Evolutionary conservation across 2,888 invertebrate genomes (phyloP).

Genomic region (Pasiphila rectangulata): DNA sequence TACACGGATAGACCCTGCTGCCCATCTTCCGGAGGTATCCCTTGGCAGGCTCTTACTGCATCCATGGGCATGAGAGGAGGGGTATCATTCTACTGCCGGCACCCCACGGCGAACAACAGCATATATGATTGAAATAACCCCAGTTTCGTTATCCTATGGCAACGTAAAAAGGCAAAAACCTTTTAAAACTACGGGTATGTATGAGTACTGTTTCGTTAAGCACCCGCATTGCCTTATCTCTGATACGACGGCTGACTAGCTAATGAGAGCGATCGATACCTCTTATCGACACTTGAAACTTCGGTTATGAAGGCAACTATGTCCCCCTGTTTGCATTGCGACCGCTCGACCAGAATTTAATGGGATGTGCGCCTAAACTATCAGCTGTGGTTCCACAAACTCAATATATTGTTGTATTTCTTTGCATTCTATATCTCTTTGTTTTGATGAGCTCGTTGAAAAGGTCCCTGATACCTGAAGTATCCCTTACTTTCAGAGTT

Average conservation of each 20-base stretch:
- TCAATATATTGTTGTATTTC: too few relatives aligned
- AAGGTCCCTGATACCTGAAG: too few relatives aligned
- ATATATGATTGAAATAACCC: not conserved
- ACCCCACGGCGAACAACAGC: not conserved
- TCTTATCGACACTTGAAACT: slow-evolving; percentile 74
- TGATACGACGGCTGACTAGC: slow-evolving; percentile 59
- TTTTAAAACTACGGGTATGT: slow-evolving; percentile 9
- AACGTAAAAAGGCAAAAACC: slow-evolving; percentile 8
- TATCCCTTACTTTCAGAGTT: too few relatives aligned
- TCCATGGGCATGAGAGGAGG: too few relatives aligned
- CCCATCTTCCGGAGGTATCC: too few relatives aligned
- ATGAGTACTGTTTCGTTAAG: slow-evolving; percentile 38
- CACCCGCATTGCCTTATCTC: slow-evolving; percentile 69
- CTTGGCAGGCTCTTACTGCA: too few relatives aligned
- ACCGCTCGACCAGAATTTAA: slow-evolving; percentile 10
- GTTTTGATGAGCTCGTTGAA: too few relatives aligned
- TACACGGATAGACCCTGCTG: too few relatives aligned
- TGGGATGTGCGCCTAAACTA: slow-evolving; percentile 2
- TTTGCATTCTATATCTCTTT: too few relatives aligned
- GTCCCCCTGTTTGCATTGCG: slow-evolving; percentile 22
- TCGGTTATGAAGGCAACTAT: slow-evolving; percentile 55
- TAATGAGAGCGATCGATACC: slow-evolving; percentile 66
- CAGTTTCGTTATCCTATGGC: slow-evolving; percentile 2
- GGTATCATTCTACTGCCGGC: too few relatives aligned
- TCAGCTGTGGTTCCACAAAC: too few relatives aligned